Evolutionary conservation across 2,888 invertebrate species (phyloP), one percentile per base, ranked within the genome.

Genomic region (Galerucella nymphaeae): DNA sequence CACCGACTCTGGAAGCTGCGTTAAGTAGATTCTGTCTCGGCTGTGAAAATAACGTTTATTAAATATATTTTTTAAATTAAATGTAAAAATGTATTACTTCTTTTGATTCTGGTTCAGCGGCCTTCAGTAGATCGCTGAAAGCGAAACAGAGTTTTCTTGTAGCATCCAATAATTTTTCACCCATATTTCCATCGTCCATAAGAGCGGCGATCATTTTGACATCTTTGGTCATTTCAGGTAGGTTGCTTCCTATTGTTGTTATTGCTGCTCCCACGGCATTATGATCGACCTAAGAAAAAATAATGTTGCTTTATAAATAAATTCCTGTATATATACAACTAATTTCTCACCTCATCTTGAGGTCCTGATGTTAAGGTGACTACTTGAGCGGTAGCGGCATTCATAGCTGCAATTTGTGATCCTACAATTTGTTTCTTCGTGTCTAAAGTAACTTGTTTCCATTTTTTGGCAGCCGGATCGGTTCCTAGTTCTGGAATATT

Each of bases 341-440:
- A 48, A 62, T 13, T 42, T 42, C 16, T 55, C 45, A 72, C 95
- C 80, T 98, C 97, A 78, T 96, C 96, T 0, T 93, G 92, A 0
- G 92, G 89, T 4, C 92, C 93, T 87, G 88, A 80, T 74, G 85
- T 87, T 68, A 87, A 77, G 11, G 86, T 86, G 0, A 87, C 87
- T 2, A 84, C 86, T 87, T 98, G 97, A 10, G 99, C 99, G 0
- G 99, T 99, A 70, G 99, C 99, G 0, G 99, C 99, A 87, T 96
- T 99, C 98, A 99, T 99, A 72, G 98, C 98, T 6, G 98, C 98
- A 81, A 99, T 94, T 87, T 99, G 97, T 67, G 97, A 97, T 77
- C 96, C 96, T 71, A 99, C 96, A 80, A 95, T 96, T 88, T 99
- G 98, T 86, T 96, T 96, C 86, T 96, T 96, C 70, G 97, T 95